Evolutionary conservation across 2,113 vertebrate species (phyloP).

Genomic region (Macrotis lagotis): DNA sequence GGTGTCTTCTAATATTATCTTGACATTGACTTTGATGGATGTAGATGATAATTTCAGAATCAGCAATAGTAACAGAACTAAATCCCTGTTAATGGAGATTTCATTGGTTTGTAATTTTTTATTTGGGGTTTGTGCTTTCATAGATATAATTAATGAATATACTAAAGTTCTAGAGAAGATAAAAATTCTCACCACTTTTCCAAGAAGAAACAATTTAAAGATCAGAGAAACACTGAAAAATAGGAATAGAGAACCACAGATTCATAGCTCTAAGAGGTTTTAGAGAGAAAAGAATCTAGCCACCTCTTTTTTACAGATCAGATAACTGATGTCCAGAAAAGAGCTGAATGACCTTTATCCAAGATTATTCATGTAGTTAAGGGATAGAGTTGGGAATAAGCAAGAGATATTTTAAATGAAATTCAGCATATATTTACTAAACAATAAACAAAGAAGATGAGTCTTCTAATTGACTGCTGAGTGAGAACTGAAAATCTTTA

Average conservation of each 20-base stretch:
- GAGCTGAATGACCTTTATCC: neutral
- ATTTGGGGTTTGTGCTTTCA: slow-evolving; percentile 14
- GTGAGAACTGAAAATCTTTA: neutral
- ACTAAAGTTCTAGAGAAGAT: slow-evolving; percentile 6
- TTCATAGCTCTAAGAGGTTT: neutral
- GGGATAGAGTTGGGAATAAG: neutral
- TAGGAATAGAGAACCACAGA: neutral
- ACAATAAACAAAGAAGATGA: neutral
- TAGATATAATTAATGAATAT: neutral
- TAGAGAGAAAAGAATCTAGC: neutral
- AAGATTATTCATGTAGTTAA: neutral
- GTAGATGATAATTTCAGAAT: slow-evolving; percentile 34
- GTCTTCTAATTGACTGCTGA: neutral
- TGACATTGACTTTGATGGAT: neutral
- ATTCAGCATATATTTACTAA: neutral
- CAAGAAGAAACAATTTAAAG: neutral
- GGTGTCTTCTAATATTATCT: too few relatives aligned
- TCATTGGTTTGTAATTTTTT: slow-evolving; percentile 5
- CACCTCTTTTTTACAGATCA: neutral
- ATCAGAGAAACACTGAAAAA: neutral
- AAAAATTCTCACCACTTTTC: neutral
- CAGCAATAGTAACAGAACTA: neutral
- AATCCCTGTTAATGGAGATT: neutral
- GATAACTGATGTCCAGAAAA: neutral
- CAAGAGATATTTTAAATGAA: neutral